These are phyloP conservation scores for Dasyurus viverrinus DNA, from an alignment of 2,113 vertebrate genomes.

Conservation along the genomic window DNA sequence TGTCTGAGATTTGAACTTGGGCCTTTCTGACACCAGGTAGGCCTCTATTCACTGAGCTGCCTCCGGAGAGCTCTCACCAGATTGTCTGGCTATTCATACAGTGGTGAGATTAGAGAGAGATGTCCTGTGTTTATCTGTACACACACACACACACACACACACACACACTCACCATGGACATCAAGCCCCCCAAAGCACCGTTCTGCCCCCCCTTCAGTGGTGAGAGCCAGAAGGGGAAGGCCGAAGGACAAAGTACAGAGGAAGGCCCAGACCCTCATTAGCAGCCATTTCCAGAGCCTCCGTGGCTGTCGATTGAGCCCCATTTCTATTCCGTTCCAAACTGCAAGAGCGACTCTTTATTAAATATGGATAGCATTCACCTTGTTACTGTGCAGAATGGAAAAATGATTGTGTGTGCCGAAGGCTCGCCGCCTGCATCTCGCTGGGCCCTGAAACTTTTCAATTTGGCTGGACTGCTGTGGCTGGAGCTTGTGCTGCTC, in stretches of 20 bases:
- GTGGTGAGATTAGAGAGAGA: neutral
- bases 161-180: neutral
- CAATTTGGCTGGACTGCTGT: neutral
- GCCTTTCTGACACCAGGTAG: neutral
- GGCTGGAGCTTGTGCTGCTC: rapidly evolving
- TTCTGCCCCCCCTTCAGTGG: neutral
- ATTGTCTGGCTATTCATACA: neutral
- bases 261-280: neutral
- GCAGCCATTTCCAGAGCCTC: neutral
- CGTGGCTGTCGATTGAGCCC: rapidly evolving
- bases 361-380: conserved; percentile 4
- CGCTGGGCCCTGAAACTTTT: rapidly evolving
- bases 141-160: neutral
- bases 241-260: neutral
- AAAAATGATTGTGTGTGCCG: neutral
- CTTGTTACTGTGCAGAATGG: neutral
- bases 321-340: neutral
- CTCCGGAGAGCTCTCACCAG: too few relatives aligned
- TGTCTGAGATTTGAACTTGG: neutral
- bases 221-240: conserved; percentile 2
- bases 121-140: neutral
- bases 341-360: neutral
- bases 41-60: neutral
- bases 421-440: rapidly evolving
- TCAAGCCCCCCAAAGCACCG: neutral